Percentiles rank a stretch among this genome's conserved stretches.
These are phyloP conservation scores for Fistularia tabacaria DNA, from an alignment of 2,797 vertebrate genomes.

Conservation along the genomic window DNA sequence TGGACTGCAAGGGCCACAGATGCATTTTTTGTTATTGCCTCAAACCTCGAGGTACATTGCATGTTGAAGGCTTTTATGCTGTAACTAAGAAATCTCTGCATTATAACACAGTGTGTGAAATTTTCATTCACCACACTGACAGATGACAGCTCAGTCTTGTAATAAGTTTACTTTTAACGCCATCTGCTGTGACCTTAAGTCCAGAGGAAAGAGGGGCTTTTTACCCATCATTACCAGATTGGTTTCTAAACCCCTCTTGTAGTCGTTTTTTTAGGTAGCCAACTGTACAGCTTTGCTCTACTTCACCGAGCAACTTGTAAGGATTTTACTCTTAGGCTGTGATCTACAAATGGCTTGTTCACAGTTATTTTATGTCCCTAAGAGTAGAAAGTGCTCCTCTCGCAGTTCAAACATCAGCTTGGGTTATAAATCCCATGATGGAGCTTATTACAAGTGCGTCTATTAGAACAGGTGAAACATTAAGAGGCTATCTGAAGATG, in stretches of 20 bases:
- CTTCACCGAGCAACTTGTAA: background rate
- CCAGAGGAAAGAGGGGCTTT: slow-evolving; percentile 21
- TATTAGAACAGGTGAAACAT: too few species aligned
- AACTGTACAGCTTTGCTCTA: slow-evolving; percentile 8
- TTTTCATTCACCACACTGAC: slow-evolving; percentile 31
- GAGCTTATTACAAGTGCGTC: too few species aligned
- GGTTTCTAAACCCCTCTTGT: slow-evolving; percentile 35
- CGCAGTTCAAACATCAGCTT: background rate
- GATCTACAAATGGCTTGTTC: background rate
- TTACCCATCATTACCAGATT: slow-evolving; percentile 29
- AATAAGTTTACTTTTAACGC: slow-evolving; percentile 41
- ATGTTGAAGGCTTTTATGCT: background rate
- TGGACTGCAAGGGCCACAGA: background rate
- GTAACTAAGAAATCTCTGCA: background rate
- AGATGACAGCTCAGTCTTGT: slow-evolving; percentile 26
- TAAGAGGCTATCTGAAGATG: too few species aligned
- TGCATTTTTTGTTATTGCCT: too few species aligned
- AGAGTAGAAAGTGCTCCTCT: too few species aligned
- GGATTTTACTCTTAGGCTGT: background rate
- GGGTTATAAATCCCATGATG: too few species aligned
- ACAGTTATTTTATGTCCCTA: too few species aligned
- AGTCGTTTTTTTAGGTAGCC: slow-evolving; percentile 21
- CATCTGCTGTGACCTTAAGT: slow-evolving; percentile 46
- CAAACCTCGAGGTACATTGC: background rate
- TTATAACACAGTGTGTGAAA: slow-evolving; percentile 1